phyloP scores from a whole-genome alignment of 2,888 invertebrate genomes.

The Rapana venosa region DNA sequence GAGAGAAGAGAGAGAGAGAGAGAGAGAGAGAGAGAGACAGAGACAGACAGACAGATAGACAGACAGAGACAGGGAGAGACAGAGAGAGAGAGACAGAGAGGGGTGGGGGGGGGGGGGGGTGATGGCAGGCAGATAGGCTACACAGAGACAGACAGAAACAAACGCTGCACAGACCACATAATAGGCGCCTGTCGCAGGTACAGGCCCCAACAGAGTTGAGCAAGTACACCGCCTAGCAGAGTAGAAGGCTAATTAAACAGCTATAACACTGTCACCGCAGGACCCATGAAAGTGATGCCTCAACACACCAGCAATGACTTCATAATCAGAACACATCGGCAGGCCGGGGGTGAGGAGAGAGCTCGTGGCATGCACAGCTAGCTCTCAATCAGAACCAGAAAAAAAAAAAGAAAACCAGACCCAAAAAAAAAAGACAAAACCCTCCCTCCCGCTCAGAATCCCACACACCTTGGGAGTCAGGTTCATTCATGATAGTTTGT shows the following conservation, averaged over 20 bases:
- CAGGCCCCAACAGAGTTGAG: no score
- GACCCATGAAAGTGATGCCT: neutral
- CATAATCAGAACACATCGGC: neutral
- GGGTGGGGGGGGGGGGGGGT: neutral
- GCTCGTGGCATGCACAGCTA: no score
- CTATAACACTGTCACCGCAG: neutral
- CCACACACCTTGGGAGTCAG: neutral
- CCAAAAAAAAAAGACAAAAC: no score
- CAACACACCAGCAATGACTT: neutral
- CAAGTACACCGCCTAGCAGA: no score
- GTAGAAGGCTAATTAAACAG: neutral
- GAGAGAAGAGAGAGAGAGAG: neutral
- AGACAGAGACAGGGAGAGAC: no score
- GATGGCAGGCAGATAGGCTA: neutral
- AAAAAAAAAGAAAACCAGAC: no score
- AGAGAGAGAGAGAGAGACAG: neutral
- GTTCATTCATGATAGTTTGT: constrained; percentile 9
- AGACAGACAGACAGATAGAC: neutral
- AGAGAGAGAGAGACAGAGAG: neutral
- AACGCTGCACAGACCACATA: no score
- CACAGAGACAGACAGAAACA: neutral
- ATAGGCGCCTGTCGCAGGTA: no score
- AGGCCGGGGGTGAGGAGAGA: neutral
- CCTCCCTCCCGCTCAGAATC: neutral
- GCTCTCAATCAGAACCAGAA: no score